A percentile compares a stretch with the other conserved stretches of the same genome.
phyloP scores from a whole-genome alignment of 2,113 vertebrate genomes.

The Jaculus jaculus region DNA sequence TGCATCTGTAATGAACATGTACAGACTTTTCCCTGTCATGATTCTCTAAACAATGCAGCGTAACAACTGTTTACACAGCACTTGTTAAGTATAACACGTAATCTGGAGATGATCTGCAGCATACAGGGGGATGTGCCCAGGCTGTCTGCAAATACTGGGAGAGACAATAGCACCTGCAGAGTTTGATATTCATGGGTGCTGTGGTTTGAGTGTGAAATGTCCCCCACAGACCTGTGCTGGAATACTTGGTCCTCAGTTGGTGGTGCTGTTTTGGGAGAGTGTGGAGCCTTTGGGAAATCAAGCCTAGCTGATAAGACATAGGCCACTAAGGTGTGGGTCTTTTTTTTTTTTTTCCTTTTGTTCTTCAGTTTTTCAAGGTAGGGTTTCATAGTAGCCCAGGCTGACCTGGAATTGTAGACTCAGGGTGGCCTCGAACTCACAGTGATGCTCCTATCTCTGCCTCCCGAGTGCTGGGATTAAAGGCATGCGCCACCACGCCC shows the following conservation, averaged over 20 bases:
- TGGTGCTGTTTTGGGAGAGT: background rate
- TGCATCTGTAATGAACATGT: background rate
- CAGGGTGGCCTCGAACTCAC: no score
- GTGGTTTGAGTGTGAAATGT: background rate
- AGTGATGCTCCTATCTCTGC: no score
- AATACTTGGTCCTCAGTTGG: background rate
- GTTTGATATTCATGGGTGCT: background rate
- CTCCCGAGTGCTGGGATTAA: no score
- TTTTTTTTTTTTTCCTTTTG: no score
- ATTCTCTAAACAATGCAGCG: background rate
- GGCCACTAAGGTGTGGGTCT: background rate
- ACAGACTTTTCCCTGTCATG: background rate
- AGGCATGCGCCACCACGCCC: no score
- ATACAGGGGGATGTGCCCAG: background rate
- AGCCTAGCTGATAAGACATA: background rate
- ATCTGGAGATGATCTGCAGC: background rate
- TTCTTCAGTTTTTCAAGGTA: no score
- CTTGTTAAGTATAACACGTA: background rate
- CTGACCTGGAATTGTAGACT: no score
- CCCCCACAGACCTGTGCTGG: background rate
- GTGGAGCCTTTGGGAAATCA: background rate
- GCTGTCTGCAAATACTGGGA: background rate
- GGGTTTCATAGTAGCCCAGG: no score
- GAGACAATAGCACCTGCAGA: background rate
- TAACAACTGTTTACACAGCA: background rate